Base-by-base conservation (phyloP, 2,113 vertebrate genomes). In the Megaceryle maxima region DNA sequence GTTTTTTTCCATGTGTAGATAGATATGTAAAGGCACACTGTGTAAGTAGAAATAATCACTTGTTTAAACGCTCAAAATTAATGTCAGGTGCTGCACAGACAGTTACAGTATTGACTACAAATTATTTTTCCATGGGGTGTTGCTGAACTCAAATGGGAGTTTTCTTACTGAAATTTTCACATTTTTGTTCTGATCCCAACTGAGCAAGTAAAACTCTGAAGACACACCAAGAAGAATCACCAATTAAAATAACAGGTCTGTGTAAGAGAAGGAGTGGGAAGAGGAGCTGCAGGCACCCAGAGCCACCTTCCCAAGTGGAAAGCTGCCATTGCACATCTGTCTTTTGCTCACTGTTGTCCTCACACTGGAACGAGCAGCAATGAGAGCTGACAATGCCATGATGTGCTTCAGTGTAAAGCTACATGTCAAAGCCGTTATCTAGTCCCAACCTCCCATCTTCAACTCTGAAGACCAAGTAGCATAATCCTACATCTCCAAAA, bases 321-420 rank as follows among this genome's bases (percentile, higher is more conserved):
- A 31, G 68, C 60, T 74, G 59, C 35, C 16, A 60, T 1, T 31
- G 31, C 31, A 26, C 2, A 1, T 5, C 0, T 3, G 22, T 28
- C 24, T 74, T 59, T 25, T 43, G n/a, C 48, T 63, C 31, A 37
- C 8, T 2, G 1, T 24, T 13, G 4, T 11, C 11, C 35, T 25
- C 5, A 18, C 1, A 4, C 48, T 10, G 2, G 16, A 44, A 77
- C 0, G 21, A 75, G 55, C 1, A 4, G 18, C 48, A 33, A 31
- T 10, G 2, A 56, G 41, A 35, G 28, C 43, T 4, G 25, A 4
- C 62, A 28, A 4, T 1, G 1, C 35, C 3, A 1, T 14, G 19
- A 16, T 3, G 24, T 9, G 16, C 31, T 64, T 25, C 50, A 17
- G 5, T 3, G 4, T 6, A 6, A 29, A 69, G 18, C 15, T 46